Evolutionary conservation across 2,888 invertebrate species (phyloP), one percentile per base, ranked within the genome.

Genomic region (Drosophila testacea): DNA sequence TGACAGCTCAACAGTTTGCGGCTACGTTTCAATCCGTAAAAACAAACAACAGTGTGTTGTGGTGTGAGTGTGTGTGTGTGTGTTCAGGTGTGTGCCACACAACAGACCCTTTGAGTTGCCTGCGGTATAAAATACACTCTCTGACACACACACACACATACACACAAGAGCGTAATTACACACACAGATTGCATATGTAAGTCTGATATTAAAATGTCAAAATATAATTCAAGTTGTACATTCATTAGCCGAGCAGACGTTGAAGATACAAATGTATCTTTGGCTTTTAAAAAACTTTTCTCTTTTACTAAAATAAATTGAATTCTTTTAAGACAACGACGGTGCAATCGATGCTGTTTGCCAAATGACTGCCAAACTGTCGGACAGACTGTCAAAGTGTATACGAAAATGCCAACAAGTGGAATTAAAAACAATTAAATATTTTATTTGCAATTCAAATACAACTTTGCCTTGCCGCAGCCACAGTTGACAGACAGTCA

Each of bases 371-470:
- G 44, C 11, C 56, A 56, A 46, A 48, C 34, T 34, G 11, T 27
- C 30, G 16, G 44, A 59, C 39, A 39, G 39, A 48, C 32, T 7
- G 16, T 39, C 48, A 16, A 16, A 16, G 16, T 16, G 16, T 16
- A 59, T 30, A 44, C n/a, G 50, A 65, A 65, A 67, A 69, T 69
- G 57, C 38, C 42, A 60, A 67, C 48, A 69, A 69, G 51, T 54
- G 55, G 67, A 74, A 85, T 80, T 70, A 72, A 83, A 83, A 88
- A 73, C 77, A 86, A 86, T 88, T 77, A 81, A 80, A 86, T 90
- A 73, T 78, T 85, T 80, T 63, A 89, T 83, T 75, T 72, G 62
- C 52, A 68, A 59, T 67, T 71, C 48, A 69, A 73, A 70, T 69
- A 55, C 52, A 78, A 68, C 52, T 69, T 71, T 69, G 32, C 28